Evolutionary conservation across 2,113 vertebrate genomes (phyloP), one percentile per base, ranked within the genome.

Genomic region (Lipotes vexillifer): DNA sequence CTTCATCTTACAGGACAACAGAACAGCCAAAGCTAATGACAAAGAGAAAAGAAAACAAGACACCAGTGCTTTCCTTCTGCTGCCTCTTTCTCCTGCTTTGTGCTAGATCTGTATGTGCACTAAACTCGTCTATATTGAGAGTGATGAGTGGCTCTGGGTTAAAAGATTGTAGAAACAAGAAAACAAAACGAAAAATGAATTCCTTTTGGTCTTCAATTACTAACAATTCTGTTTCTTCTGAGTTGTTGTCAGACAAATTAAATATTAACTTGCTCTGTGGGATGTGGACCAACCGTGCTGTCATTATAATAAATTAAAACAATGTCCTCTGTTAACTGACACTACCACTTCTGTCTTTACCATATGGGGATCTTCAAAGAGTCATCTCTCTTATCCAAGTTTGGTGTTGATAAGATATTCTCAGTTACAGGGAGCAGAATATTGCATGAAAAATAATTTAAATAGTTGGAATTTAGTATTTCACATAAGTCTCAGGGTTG

Each of bases 61-160:
- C 0, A 0, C 20, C 8, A 4, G 1, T 0, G 3, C 49, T n/a
- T 46, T 2, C 27, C 46, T 21, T 33, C 66, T 9, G 3, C 44
- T 2, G 61, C 17, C 8, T 8, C 44, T 36, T 15, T 36, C 14
- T 78, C 49, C 65, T 18, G 1, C 17, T 4, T 31, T 6, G 10
- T 0, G 8, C 13, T 75, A n/a, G 57, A 31, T 21, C 38, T 2
- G 0, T 1, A 6, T 0, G 2, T 5, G 2, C 29, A 3, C 72
- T 3, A 1, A 17, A n/a, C 66, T 2, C 25, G 7, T 27, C n/a
- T n/a, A 17, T 4, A 13, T 1, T 8, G 44, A 57, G 21, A 21
- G 1, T 20, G 29, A 23, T 3, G n/a, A 18, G 2, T 0, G 44
- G 61, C 31, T n/a, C 55, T 36, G 36, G 23, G 31, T 14, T 31